Conservation (phyloP, 2,888 invertebrate species). For the Cheiracanthium punctorium region DNA sequence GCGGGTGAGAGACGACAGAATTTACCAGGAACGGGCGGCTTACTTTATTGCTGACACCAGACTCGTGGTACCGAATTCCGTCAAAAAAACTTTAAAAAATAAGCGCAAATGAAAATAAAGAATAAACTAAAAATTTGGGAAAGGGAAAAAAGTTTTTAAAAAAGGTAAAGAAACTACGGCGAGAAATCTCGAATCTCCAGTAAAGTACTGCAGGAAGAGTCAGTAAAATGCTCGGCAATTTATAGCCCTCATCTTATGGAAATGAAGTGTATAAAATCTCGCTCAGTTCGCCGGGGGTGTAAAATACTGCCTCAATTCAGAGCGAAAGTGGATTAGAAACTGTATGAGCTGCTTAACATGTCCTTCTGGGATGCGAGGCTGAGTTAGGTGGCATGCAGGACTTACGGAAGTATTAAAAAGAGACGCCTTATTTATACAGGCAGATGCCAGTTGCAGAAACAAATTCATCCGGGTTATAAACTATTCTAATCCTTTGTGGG, state of each 20-base stretch:
- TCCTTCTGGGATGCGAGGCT: background rate
- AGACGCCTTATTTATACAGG: background rate
- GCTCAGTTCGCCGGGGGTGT: conserved; percentile 41
- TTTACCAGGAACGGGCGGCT: conserved; percentile 24
- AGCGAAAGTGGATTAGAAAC: conserved; percentile 45
- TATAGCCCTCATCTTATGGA: conserved; percentile 68
- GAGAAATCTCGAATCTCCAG: conserved; percentile 2
- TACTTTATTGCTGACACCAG: conserved; percentile 56
- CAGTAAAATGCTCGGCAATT: conserved; percentile 64
- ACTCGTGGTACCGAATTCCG: conserved; percentile 21
- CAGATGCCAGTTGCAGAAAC: background rate
- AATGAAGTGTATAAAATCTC: conserved; percentile 69
- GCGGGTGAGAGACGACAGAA: conserved; percentile 32
- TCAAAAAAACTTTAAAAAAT: conserved; percentile 34
- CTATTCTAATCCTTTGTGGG: background rate
- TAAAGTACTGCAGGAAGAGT: background rate
- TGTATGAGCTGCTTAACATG: conserved; percentile 1
- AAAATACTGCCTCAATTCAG: conserved; percentile 42
- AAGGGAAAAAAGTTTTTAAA: background rate
- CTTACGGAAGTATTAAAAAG: background rate
- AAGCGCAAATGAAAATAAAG: conserved; percentile 21
- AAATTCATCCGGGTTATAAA: background rate
- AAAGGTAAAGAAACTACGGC: background rate
- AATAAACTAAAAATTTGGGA: background rate
- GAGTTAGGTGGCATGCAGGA: background rate